These are phyloP conservation scores for Drosophila mimetica DNA, from an alignment of 2,888 invertebrate species.

Conservation along the genomic window DNA sequence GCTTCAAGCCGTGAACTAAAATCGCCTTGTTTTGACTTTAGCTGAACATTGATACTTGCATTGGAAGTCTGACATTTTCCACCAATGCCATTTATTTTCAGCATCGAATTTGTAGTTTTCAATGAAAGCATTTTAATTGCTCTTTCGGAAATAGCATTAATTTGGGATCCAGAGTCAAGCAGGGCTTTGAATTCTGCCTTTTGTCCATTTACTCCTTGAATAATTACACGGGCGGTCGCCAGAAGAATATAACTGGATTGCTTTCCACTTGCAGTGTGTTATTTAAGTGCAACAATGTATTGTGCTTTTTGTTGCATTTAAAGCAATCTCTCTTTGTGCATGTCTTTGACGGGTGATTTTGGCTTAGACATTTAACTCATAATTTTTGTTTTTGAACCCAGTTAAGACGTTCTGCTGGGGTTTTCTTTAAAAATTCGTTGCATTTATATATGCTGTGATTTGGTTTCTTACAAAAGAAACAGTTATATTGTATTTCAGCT, in stretches of 20 bases:
- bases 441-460: background rate
- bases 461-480: background rate
- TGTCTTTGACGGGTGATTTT: background rate
- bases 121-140: background rate
- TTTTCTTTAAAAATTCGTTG: no score
- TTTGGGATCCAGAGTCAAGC: slow-evolving; percentile 1
- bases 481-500: background rate
- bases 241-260: background rate
- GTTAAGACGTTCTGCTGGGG: no score
- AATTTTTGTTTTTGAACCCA: no score
- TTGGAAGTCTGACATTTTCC: background rate
- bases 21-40: background rate
- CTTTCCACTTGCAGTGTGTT: background rate
- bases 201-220: background rate
- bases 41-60: background rate
- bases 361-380: no score
- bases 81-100: background rate
- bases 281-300: background rate
- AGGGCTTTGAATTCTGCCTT: background rate
- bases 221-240: background rate
- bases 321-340: background rate
- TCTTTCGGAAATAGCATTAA: background rate
- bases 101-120: background rate
- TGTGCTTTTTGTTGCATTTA: background rate
- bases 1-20: background rate